Conservation (phyloP, 2,888 invertebrate species). For the Pilophorus perplexus region DNA sequence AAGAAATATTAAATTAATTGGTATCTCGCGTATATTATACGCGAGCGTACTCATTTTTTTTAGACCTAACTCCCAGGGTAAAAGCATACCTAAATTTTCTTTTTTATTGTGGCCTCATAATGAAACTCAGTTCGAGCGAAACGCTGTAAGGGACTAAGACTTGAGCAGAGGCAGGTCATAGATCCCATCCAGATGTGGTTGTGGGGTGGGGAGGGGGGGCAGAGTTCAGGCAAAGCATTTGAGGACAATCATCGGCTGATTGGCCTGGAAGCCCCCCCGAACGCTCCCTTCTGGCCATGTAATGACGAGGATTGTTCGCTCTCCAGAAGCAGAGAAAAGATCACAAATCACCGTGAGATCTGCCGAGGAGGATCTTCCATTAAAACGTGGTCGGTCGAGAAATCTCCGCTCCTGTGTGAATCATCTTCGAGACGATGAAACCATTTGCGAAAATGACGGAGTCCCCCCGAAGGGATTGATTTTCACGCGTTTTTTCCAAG, state of each 20-base stretch:
- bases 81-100: too few species aligned
- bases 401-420: neutral
- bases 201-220: too few species aligned
- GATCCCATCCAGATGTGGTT: constrained; percentile 11
- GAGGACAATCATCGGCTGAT: constrained; percentile 39
- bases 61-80: too few species aligned
- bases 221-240: constrained; percentile 21
- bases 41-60: too few species aligned
- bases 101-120: too few species aligned
- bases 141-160: too few species aligned
- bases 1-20: too few species aligned
- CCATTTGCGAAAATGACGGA: neutral
- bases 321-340: constrained; percentile 15
- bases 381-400: neutral
- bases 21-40: too few species aligned
- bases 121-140: too few species aligned
- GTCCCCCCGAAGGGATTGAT: too few species aligned
- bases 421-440: neutral
- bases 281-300: neutral
- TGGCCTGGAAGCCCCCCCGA: too few species aligned
- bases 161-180: too few species aligned
- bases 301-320: constrained; percentile 36
- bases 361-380: constrained; percentile 7
- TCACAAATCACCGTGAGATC: constrained; percentile 37
- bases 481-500: neutral